Evolutionary conservation across 2,797 vertebrate genomes (phyloP).

Genomic region (Hoplostethus atlanticus): DNA sequence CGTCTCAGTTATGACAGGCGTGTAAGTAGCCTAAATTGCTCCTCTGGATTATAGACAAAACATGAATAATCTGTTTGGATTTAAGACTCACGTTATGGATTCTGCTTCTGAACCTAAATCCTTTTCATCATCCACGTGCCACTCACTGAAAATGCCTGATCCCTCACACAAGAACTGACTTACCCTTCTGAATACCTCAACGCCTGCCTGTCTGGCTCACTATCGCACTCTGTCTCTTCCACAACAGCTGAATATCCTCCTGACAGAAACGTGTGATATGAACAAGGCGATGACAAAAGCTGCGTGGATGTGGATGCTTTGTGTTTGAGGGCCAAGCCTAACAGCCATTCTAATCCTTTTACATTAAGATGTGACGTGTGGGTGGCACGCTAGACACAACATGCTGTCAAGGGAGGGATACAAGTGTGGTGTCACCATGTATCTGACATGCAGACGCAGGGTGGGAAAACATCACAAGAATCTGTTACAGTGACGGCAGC

Average conservation of each 20-base stretch:
- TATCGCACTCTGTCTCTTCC: neutral
- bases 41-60: conserved; percentile 1
- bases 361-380: conserved; percentile 53
- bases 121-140: neutral
- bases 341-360: conserved; percentile 76
- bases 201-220: neutral
- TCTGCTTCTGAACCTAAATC: neutral
- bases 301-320: conserved; percentile 56
- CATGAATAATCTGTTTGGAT: neutral
- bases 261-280: conserved; percentile 31
- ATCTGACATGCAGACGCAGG: neutral
- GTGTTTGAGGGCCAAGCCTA: conserved; percentile 68
- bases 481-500: neutral
- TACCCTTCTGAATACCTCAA: conserved; percentile 2
- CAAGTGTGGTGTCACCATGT: neutral
- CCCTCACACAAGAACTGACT: conserved; percentile 4
- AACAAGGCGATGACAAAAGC: conserved; percentile 47
- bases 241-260: conserved; percentile 18
- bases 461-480: neutral
- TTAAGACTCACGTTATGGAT: neutral
- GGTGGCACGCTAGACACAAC: conserved; percentile 47
- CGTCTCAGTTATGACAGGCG: conserved; percentile 47
- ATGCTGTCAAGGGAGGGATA: conserved; percentile 23
- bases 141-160: conserved; percentile 5
- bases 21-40: conserved; percentile 36